Evolutionary conservation across 2,888 invertebrate species (phyloP), one percentile per base, ranked within the genome.

Genomic region (Pelosia muscerda): DNA sequence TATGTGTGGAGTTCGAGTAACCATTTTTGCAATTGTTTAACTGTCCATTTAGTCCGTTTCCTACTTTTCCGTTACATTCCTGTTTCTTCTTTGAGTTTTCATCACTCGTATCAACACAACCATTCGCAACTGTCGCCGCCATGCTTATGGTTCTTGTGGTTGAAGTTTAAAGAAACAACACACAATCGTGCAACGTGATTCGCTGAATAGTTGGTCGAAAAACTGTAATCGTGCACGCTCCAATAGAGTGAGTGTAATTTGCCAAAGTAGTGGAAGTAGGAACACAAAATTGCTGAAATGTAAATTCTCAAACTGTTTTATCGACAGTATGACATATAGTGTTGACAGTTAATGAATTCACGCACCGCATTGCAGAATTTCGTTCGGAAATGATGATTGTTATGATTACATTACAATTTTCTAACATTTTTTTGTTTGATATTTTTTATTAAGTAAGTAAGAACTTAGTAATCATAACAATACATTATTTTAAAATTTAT

Each of bases 11-110:
- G 73, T 90, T 92, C 63, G 80, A 72, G 73, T 82, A 86, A 64
- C 93, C 92, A 85, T 94, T 94, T 77, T 82, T 88, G 70, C 85
- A 74, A 66, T 81, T 77, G 26, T 76, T 82, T 28, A 84, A 61
- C 83, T 88, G 92, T 62, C 89, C 91, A 86, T 92, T 94, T 56
- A 74, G 9, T 65, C 81, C 65, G 64, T 83, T 87, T 68, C 75
- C 81, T 56, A 84, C 83, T 64, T 81, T 84, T 67, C 79, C 85
- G 66, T 86, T 86, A 76, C 78, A 86, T 86, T 88, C 80, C 73
- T 73, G 69, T 70, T 85, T 86, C 61, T 79, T 82, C 22, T 65
- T 63, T 26, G 76, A 72, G 73, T 73, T 77, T 72, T 70, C 69
- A 63, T 82, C 74, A 74, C 76, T 81, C 28, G 71, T 58, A 62